Conservation (phyloP, 2,888 invertebrate species). For the Julus scanicus region DNA sequence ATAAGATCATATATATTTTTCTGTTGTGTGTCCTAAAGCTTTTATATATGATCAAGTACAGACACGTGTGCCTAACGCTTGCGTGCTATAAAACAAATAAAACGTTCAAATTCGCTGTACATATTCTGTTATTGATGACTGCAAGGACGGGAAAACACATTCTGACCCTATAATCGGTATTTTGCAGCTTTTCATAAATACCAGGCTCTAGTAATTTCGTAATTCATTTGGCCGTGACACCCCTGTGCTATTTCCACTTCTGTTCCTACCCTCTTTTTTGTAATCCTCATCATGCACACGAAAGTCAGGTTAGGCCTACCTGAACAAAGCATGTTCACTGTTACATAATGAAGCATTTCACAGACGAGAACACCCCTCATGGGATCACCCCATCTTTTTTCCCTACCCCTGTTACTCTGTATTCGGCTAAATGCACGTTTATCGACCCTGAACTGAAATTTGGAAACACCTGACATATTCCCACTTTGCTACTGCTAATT, state of each 20-base stretch:
- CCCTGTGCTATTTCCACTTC: background rate
- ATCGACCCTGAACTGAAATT: slow-evolving; percentile 25
- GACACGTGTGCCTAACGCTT: background rate
- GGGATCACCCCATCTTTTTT: background rate
- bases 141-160: background rate
- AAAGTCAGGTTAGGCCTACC: slow-evolving; percentile 5
- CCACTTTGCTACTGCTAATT: slow-evolving; percentile 20
- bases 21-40: background rate
- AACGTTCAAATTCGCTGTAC: background rate
- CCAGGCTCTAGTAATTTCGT: slow-evolving; percentile 15
- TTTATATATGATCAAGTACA: background rate
- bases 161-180: slow-evolving; percentile 18
- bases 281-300: slow-evolving; percentile 18
- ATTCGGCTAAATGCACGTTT: background rate
- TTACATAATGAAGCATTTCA: slow-evolving; percentile 33
- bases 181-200: slow-evolving; percentile 16
- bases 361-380: slow-evolving; percentile 4
- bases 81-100: background rate
- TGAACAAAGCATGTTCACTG: background rate
- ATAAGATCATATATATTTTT: background rate
- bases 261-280: background rate
- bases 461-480: slow-evolving; percentile 19
- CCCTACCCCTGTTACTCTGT: background rate
- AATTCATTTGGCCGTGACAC: slow-evolving; percentile 31
- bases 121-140: background rate